These are phyloP conservation scores for Mnemiopsis leidyi DNA, from an alignment of 37 sponge, comb jelly and placozoan genomes.

Conservation along the genomic window DNA sequence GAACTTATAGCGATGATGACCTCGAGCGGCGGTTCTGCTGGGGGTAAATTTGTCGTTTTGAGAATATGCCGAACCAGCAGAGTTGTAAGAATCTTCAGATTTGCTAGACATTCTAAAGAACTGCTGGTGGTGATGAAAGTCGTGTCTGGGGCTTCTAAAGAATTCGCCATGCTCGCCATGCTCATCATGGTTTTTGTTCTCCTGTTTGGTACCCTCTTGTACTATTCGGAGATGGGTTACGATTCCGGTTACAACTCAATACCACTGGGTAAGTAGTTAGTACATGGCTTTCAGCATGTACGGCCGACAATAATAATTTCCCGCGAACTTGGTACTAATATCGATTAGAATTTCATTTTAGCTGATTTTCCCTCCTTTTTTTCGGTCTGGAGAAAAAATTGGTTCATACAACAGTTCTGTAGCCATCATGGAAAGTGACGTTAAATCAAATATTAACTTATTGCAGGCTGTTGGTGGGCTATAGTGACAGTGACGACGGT, in stretches of 20 bases:
- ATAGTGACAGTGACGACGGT: conserved; percentile 56
- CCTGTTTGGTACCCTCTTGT: conserved; percentile 40
- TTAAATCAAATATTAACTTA: too few relatives aligned
- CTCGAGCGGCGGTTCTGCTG: background rate
- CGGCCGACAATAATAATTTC: too few relatives aligned
- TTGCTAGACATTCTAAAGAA: conserved; percentile 40
- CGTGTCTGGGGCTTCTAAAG: background rate
- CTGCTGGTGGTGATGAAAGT: conserved; percentile 47
- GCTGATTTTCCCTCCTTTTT: too few relatives aligned
- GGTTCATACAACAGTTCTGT: too few relatives aligned
- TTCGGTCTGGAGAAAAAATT: too few relatives aligned
- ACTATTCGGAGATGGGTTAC: conserved; percentile 60
- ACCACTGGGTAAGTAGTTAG: conserved; percentile 49
- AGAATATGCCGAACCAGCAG: conserved; percentile 62
- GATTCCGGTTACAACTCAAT: conserved; percentile 27
- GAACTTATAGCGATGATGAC: conserved; percentile 37
- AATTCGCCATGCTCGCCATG: conserved; percentile 61
- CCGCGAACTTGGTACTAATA: background rate
- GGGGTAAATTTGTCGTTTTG: conserved; percentile 53
- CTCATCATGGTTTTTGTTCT: conserved; percentile 63
- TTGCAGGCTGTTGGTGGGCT: conserved; percentile 56
- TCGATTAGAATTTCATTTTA: too few relatives aligned
- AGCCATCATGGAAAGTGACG: too few relatives aligned
- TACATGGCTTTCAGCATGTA: too few relatives aligned
- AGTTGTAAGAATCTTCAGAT: conserved; percentile 58